phyloP scores from a whole-genome alignment of 2,113 vertebrate species.

The Motacilla alba region DNA sequence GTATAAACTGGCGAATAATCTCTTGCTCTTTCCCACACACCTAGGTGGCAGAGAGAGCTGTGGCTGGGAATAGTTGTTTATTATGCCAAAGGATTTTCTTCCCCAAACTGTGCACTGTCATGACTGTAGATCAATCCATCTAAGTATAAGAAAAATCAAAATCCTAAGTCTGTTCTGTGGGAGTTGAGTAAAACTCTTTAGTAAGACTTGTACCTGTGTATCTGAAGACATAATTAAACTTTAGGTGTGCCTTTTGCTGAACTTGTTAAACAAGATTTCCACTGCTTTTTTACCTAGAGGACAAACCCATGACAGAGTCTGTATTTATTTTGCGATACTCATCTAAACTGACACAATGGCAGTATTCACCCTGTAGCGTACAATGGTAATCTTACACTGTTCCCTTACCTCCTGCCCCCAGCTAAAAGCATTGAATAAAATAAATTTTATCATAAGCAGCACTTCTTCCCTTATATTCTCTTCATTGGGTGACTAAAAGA shows the following conservation, averaged over 20 bases:
- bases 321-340: constrained; percentile 65
- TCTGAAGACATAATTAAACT: constrained; percentile 48
- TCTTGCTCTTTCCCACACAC: background rate
- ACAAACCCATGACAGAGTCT: constrained; percentile 63
- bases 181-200: background rate
- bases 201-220: background rate
- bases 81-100: background rate
- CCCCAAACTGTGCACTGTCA: background rate
- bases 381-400: constrained; percentile 7
- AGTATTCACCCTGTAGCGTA: constrained; percentile 4
- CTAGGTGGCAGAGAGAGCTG: background rate
- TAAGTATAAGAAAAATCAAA: background rate
- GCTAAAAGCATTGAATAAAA: background rate
- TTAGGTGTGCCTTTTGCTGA: constrained; percentile 65
- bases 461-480: background rate
- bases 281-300: constrained; percentile 57
- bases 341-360: constrained; percentile 65
- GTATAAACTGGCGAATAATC: background rate
- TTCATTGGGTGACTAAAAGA: background rate
- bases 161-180: background rate
- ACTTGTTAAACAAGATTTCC: constrained; percentile 71
- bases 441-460: background rate
- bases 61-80: background rate
- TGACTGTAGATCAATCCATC: background rate
- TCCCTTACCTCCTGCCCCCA: background rate